Evolutionary conservation across 2,797 vertebrate species (phyloP), one percentile per base, ranked within the genome.

Genomic region (Nyctibius grandis): DNA sequence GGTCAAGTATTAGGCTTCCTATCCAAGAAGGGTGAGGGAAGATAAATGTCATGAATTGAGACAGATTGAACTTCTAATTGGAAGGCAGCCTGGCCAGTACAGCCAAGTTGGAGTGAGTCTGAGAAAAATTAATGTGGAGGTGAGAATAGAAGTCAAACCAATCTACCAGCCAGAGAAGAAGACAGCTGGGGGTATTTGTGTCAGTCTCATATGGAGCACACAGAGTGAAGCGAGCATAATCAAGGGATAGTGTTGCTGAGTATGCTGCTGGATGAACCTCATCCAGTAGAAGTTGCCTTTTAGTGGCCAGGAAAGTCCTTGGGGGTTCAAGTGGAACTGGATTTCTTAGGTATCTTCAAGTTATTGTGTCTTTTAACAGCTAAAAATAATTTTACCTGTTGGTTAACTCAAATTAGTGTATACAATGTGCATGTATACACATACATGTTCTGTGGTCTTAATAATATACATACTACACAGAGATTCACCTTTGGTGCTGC

Each of bases 341-440:
- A n/a, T 72, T 88, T 40, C 36, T 12, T 47, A 76, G 7, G 9
- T 61, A 6, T 59, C 34, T 88, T 77, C 9, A 59, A 29, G 31
- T 61, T n/a, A 28, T 28, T 63, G 3, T 57, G 26, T 31, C 31
- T 73, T 74, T 64, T 60, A 85, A 56, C 36, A 79, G 9, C 12
- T 80, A 44, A 82, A 68, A 73, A 17, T 33, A 64, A 19, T 74
- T 81, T 33, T 61, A 20, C 51, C 4, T 34, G 5, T 57, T 93
- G 7, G 3, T 67, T 74, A 84, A 56, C 9, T 47, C 19, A 53
- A 45, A 38, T 45, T 69, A 29, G 15, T 59, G 2, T 63, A 6
- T 33, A 17, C 6, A 67, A 40, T 31, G 12, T 2, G 1, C 4
- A 7, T 34, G 4, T 68, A 29, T 59, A 45, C 1, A 22, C 10